These are phyloP conservation scores for Hirtodrosophila trivittata DNA, from an alignment of 2,888 invertebrate species.

Conservation along the genomic window DNA sequence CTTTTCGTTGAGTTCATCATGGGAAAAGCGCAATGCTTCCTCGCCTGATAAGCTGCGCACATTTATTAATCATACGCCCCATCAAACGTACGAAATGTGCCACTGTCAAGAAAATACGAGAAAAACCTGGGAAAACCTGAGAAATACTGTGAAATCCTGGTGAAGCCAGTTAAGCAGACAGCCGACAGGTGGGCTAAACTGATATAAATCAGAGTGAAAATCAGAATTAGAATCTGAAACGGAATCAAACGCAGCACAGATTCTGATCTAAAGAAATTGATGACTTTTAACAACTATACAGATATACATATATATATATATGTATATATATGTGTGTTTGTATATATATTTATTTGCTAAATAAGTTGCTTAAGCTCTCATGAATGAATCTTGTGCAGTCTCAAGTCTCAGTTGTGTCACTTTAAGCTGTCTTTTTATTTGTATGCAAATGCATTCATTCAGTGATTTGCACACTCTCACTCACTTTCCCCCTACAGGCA, in stretches of 20 bases:
- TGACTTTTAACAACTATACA: background rate
- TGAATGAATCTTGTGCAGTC: background rate
- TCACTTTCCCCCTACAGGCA: constrained; percentile 48
- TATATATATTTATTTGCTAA: background rate
- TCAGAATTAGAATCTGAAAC: no score
- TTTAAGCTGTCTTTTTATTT: constrained; percentile 5
- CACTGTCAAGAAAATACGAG: no score
- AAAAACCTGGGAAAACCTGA: background rate
- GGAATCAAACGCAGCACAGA: no score
- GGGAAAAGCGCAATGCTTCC: constrained; percentile 13
- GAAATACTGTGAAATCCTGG: no score
- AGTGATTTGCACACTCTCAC: constrained; percentile 19
- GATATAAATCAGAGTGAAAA: background rate
- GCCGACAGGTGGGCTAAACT: background rate
- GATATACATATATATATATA: constrained; percentile 1
- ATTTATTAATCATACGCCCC: constrained; percentile 48
- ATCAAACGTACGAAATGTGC: constrained; percentile 3
- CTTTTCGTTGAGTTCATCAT: constrained; percentile 37
- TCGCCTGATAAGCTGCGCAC: background rate
- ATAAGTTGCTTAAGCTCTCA: background rate
- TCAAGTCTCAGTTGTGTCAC: background rate
- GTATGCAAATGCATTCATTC: constrained; percentile 12
- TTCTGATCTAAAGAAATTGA: no score
- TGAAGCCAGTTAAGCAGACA: background rate
- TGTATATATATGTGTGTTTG: background rate